Base-by-base conservation (phyloP, 2,113 vertebrate species). In the Turdus rufiventris region DNA sequence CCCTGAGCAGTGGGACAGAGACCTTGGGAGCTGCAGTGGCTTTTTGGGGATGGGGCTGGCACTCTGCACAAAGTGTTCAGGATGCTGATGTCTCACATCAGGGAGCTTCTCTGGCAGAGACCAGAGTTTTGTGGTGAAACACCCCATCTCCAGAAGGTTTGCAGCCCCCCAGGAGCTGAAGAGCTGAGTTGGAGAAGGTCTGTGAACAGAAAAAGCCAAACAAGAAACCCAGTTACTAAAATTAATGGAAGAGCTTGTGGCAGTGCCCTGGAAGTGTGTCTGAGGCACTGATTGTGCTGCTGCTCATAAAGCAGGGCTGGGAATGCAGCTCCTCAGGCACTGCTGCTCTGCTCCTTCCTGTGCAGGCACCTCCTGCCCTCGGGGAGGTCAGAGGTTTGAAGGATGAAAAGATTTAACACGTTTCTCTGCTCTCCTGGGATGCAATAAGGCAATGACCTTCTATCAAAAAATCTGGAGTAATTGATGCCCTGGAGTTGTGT, bases 281-380 rank as follows among this genome's bases (percentile, higher is more conserved):
- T 43, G 56, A 34, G 68, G 5, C 68, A 40, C 29, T 45, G 72
- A 4, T 48, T 3, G 5, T 25, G 8, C 36, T 60, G 7, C 70
- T 40, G 66, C 83, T 48, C 29, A 7, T 36, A 25, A n/a, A 16
- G 8, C 33, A 3, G 2, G 43, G 88, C 74, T 51, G 93, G 40
- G 1, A 8, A 0, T 18, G 2, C 6, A 5, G 40, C 3, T 58
- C 58, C 58, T 40, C 17, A 6, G 78, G 80, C 25, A 0, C 61
- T n/a, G 29, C 29, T 29, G 20, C 67, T 28, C 66, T 18, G 54
- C 50, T 60, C 58, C 15, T 14, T 14, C 23, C 48, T 43, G 14
- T 12, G 16, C 79, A 4, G 38, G 43, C 84, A 78, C 3, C 2
- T 33, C 6, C 58, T 77, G 26, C 8, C 47, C 23, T 62, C 62